Evolutionary conservation across 2,888 invertebrate genomes (phyloP).

Genomic region (Eurytoma californica): DNA sequence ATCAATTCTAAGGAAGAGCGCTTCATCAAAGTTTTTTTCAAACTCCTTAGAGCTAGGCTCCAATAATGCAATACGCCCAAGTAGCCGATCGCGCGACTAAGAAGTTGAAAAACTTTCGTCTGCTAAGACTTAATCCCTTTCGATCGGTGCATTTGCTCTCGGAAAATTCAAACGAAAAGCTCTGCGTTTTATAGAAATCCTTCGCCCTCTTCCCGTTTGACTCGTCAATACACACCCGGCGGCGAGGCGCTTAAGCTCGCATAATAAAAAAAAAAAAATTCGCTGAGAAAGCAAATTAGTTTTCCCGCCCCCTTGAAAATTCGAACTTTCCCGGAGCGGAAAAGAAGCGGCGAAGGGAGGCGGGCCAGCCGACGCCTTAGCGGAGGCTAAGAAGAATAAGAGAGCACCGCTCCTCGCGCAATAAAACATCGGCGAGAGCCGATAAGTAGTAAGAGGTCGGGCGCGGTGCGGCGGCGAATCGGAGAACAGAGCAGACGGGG

Average conservation of each 20-base stretch:
- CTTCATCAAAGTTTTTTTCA: slow-evolving; percentile 33
- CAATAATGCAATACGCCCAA: neutral
- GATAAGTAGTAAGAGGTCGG: neutral
- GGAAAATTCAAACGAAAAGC: slow-evolving; percentile 4
- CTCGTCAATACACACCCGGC: slow-evolving; percentile 25
- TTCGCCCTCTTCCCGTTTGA: neutral
- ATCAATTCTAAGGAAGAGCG: neutral
- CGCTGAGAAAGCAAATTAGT: slow-evolving; percentile 40
- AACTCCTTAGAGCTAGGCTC: neutral
- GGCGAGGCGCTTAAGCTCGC: no score
- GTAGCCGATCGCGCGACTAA: slow-evolving; percentile 13
- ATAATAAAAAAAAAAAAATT: no score
- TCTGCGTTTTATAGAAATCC: neutral
- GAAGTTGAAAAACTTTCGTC: slow-evolving; percentile 29
- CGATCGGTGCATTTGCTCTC: slow-evolving; percentile 23
- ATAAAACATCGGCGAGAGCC: slow-evolving; percentile 12
- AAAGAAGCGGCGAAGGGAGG: neutral
- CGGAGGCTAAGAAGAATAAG: neutral
- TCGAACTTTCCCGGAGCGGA: neutral
- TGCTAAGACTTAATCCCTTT: slow-evolving; percentile 21
- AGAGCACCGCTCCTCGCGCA: neutral
- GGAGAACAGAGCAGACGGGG: neutral
- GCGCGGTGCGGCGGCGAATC: neutral
- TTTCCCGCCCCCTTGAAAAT: slow-evolving; percentile 8
- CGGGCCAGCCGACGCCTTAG: neutral